Evolutionary conservation across 2,888 invertebrate species (phyloP).

Genomic region (Noctua fimbriata): DNA sequence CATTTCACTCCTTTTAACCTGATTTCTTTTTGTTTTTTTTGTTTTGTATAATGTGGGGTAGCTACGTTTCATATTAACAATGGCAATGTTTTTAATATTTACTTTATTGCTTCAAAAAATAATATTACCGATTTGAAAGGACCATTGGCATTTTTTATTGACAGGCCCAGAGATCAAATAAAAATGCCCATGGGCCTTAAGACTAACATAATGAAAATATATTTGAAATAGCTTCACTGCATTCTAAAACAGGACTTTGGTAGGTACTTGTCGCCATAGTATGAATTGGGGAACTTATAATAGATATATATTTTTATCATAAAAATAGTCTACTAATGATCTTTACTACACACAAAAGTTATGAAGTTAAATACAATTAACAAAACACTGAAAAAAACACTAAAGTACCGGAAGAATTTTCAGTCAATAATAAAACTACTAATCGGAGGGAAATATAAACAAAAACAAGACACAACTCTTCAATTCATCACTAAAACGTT

Average conservation of each 20-base stretch:
- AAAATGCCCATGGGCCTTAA: no score
- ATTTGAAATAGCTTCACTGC: no score
- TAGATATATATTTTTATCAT: no score
- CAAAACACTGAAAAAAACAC: background rate
- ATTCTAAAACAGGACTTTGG: no score
- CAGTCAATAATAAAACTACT: background rate
- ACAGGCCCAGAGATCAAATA: no score
- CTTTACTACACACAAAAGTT: background rate
- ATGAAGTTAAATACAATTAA: background rate
- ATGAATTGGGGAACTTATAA: no score
- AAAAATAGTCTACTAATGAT: background rate
- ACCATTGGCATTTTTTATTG: background rate
- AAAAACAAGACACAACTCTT: background rate
- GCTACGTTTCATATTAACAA: background rate
- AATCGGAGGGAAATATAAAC: constrained; percentile 1
- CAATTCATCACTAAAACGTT: constrained; percentile 10
- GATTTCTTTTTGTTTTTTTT: constrained; percentile 39
- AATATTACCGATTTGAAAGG: background rate
- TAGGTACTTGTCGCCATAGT: no score
- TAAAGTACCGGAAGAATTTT: background rate
- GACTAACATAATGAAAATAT: no score
- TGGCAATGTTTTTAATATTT: background rate
- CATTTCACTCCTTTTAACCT: constrained; percentile 36
- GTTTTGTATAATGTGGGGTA: no score
- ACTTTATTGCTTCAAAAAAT: background rate